Percentiles rank a stretch among this genome's conserved stretches.
Conservation (phyloP, 2,888 invertebrate genomes). For the Sphinx pinastri region DNA sequence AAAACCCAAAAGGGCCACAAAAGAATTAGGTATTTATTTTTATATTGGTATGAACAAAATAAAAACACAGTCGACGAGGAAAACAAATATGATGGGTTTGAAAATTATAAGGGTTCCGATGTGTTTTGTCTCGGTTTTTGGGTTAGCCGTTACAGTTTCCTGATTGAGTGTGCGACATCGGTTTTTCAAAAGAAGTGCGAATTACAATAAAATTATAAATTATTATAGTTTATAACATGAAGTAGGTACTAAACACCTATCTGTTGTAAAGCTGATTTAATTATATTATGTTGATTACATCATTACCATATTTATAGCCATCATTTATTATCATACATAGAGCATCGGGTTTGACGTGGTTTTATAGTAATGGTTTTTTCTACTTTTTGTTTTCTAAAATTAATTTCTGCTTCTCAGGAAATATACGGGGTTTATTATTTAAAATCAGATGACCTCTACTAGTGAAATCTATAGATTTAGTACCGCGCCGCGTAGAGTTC, state of each 20-base stretch:
- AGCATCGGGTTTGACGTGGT: neutral
- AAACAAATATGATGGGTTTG: constrained; percentile 1
- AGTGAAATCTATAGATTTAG: too few relatives aligned
- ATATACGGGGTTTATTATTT: too few relatives aligned
- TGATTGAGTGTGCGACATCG: neutral
- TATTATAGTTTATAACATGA: neutral
- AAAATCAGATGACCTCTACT: too few relatives aligned
- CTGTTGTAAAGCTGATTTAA: neutral
- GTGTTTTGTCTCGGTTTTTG: constrained; percentile 10
- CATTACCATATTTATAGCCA: neutral
- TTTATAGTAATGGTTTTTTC: neutral
- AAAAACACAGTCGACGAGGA: constrained; percentile 1
- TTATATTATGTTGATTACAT: neutral
- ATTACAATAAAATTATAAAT: neutral
- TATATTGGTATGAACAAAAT: constrained; percentile 1
- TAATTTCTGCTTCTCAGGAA: too few relatives aligned
- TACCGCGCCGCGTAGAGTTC: neutral
- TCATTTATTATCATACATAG: neutral
- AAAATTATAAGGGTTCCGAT: neutral
- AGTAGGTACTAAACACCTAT: neutral
- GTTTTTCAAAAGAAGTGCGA: neutral
- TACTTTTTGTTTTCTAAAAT: neutral
- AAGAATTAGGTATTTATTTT: neutral
- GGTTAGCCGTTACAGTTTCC: constrained; percentile 2
- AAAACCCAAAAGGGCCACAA: neutral